Percentiles rank a stretch among this genome's conserved stretches.
Evolutionary conservation across 2,797 vertebrate species (phyloP).

Genomic region (Meda fulgida): DNA sequence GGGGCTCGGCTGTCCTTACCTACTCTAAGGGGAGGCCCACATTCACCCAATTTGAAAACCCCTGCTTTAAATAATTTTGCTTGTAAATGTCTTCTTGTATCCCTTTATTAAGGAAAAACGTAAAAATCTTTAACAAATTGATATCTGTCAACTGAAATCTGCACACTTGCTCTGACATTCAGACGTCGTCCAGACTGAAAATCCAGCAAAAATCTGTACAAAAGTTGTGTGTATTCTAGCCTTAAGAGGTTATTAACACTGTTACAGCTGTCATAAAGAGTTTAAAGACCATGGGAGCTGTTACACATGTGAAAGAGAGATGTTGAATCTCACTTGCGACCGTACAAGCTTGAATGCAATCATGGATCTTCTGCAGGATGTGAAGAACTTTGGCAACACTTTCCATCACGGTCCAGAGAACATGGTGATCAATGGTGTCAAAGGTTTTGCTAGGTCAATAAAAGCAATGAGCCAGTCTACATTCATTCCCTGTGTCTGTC

Average conservation of each 20-base stretch:
- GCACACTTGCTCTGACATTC: neutral
- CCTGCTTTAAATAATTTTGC: too few relatives aligned
- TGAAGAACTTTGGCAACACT: neutral
- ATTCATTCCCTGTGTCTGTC: neutral
- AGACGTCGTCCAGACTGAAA: neutral
- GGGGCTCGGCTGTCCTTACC: too few relatives aligned
- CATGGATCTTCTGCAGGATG: neutral
- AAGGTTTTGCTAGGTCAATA: slow-evolving; percentile 4
- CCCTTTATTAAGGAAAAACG: too few relatives aligned
- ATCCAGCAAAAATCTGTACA: too few relatives aligned
- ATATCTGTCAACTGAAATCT: neutral
- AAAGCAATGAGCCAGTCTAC: neutral
- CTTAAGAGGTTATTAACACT: neutral
- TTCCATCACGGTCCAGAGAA: neutral
- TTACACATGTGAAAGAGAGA: neutral
- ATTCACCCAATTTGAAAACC: too few relatives aligned
- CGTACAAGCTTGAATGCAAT: neutral
- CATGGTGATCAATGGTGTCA: slow-evolving; percentile 8
- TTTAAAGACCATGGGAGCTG: neutral
- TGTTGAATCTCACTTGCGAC: neutral
- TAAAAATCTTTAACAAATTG: neutral
- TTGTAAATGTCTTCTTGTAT: too few relatives aligned
- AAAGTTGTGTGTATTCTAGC: too few relatives aligned
- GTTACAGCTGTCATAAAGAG: neutral
- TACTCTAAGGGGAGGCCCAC: too few relatives aligned